Conservation (phyloP, 2,797 vertebrate genomes). For the Euphonia xanthogaster region DNA sequence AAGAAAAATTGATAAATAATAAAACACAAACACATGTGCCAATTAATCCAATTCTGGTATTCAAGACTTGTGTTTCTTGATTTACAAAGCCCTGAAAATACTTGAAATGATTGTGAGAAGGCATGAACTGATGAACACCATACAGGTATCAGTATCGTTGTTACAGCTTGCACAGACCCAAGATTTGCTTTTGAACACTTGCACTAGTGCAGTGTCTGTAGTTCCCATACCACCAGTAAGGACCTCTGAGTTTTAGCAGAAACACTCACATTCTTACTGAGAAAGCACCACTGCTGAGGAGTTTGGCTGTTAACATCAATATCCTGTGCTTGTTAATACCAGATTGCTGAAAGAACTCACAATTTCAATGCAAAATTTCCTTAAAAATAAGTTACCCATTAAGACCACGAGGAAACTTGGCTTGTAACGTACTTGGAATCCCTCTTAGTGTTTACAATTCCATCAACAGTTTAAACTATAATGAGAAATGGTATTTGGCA, state of each 20-base stretch:
- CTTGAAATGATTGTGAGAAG: background rate
- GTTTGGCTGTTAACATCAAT: background rate
- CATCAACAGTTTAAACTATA: background rate
- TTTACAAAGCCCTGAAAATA: background rate
- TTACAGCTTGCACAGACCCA: background rate
- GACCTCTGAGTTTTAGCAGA: background rate
- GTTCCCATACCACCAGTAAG: background rate
- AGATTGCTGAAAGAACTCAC: background rate
- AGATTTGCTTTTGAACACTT: background rate
- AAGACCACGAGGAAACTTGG: background rate
- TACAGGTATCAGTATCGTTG: background rate
- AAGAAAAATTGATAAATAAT: background rate
- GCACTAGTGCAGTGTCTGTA: too few species aligned
- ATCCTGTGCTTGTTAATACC: background rate
- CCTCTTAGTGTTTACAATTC: background rate
- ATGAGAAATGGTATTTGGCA: background rate
- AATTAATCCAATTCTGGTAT: background rate
- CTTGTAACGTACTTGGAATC: background rate
- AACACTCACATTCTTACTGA: background rate
- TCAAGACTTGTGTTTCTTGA: background rate
- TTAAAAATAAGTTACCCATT: background rate
- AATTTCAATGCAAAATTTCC: background rate
- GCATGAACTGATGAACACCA: background rate
- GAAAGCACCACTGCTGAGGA: background rate
- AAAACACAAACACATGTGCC: too few species aligned